Conservation (phyloP, 2,113 vertebrate species). For the Eira barbara region DNA sequence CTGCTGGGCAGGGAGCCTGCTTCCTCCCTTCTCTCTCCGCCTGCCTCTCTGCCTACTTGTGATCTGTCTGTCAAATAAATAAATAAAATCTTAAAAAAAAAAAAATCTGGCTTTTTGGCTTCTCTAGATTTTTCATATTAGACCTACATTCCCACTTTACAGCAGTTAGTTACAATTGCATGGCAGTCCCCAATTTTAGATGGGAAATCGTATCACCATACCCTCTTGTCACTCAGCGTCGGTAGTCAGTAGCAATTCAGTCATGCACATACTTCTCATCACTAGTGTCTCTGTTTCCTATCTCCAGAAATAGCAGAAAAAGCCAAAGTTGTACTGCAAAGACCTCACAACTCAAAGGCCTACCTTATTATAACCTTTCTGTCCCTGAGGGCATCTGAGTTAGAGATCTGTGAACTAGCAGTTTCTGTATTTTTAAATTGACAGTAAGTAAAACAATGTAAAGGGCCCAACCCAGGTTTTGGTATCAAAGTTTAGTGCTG, state of each 20-base stretch:
- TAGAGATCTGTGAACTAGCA: not conserved
- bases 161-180: not conserved
- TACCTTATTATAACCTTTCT: not conserved
- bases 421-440: no score
- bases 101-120: not conserved
- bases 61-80: no score
- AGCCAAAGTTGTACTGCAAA: not conserved
- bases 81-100: no score
- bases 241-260: not conserved
- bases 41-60: no score
- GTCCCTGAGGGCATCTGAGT: not conserved
- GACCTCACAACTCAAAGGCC: not conserved
- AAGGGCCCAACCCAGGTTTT: no score
- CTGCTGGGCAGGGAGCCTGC: no score
- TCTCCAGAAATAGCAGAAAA: not conserved
- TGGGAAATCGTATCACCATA: no score
- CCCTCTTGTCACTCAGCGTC: not conserved
- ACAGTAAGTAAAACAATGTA: no score
- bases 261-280: not conserved
- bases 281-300: not conserved
- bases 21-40: no score
- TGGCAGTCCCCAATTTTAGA: not conserved
- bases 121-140: not conserved
- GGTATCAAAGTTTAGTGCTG: no score
- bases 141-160: not conserved